Evolutionary conservation across 2,113 vertebrate species (phyloP), one percentile per base, ranked within the genome.

Genomic region (Seriola rivoliana): DNA sequence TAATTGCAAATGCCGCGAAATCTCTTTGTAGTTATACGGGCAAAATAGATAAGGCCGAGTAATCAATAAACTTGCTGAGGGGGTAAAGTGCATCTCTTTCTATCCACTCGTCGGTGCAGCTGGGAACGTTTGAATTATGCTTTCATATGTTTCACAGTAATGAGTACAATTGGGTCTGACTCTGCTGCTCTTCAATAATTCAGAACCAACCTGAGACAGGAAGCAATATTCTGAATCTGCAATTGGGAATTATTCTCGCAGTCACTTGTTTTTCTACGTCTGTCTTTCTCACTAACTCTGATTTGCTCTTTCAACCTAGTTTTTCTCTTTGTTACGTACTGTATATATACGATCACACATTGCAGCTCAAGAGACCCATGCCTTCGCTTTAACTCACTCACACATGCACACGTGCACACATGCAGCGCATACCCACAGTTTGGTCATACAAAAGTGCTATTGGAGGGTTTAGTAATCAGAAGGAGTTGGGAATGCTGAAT

Each of bases 121-220:
- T 17, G 42, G 59, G 23, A 66, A 25, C 11, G 10, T 85, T 78
- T 87, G 50, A 87, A 83, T 87, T 75, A 78, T 84, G 72, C 74
- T 82, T 80, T 84, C 57, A 84, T 75, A 65, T 88, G 62, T 84
- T 86, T 84, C 70, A 66, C 69, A 48, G 74, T 69, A 82, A 88
- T 88, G 88, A 86, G 38, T 66, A 85, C 76, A 89, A 85, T 86
- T 80, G 65, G 59, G 78, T 36, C 81, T 63, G 86, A 78, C 78
- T 86, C 77, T 32, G 62, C 70, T 72, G 21, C 64, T 73, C 64
- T 82, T 93, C 63, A 89, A 86, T 89, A 78, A 88, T 90, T 92
- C 75, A 89, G 12, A 78, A 40, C 54, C 78, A 85, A 91, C 88
- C 64, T 82, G 81, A 89, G 76, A 90, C 57, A 76, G 67, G 42